Percentiles rank a stretch among this genome's conserved stretches.
These are phyloP conservation scores for Podilymbus podiceps DNA, from an alignment of 2,113 vertebrate genomes.

Conservation along the genomic window DNA sequence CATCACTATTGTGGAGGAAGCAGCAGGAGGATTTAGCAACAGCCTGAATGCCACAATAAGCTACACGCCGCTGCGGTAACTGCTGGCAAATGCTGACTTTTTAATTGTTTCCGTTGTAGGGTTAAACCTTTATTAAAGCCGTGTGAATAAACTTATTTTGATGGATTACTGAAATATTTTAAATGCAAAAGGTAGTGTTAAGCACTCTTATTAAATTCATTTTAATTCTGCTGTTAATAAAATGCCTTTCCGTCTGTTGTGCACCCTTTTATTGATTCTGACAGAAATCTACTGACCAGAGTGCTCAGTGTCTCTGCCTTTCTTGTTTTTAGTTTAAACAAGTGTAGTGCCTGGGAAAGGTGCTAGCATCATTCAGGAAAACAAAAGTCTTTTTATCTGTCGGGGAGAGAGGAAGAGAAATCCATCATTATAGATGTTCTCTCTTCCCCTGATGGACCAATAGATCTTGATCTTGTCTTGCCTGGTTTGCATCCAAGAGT, in stretches of 20 bases:
- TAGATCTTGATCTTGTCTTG: constrained; percentile 35
- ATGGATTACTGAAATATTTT: constrained; percentile 32
- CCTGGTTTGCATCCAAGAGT: background rate
- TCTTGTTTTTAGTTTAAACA: constrained; percentile 31
- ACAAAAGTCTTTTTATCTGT: constrained; percentile 25
- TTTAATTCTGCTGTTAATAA: constrained; percentile 15
- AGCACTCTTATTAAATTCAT: background rate
- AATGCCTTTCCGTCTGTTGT: background rate
- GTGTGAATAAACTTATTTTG: constrained; percentile 28
- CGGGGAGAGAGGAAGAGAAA: background rate
- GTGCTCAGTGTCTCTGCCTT: background rate
- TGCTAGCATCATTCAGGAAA: constrained; percentile 17
- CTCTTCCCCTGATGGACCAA: background rate
- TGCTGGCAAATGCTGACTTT: constrained; percentile 18
- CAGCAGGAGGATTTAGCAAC: constrained; percentile 42
- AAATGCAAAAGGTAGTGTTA: background rate
- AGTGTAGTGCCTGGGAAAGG: constrained; percentile 20
- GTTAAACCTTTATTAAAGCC: constrained; percentile 36
- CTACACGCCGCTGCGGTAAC: background rate
- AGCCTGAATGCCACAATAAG: constrained; percentile 33
- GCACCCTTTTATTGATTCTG: background rate
- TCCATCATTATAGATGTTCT: background rate
- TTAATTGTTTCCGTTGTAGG: constrained; percentile 40
- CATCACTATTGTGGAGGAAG: constrained; percentile 44
- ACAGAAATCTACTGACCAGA: constrained; percentile 21